Base-by-base conservation (phyloP, 2,113 vertebrate genomes). In the Corythaixoides concolor region DNA sequence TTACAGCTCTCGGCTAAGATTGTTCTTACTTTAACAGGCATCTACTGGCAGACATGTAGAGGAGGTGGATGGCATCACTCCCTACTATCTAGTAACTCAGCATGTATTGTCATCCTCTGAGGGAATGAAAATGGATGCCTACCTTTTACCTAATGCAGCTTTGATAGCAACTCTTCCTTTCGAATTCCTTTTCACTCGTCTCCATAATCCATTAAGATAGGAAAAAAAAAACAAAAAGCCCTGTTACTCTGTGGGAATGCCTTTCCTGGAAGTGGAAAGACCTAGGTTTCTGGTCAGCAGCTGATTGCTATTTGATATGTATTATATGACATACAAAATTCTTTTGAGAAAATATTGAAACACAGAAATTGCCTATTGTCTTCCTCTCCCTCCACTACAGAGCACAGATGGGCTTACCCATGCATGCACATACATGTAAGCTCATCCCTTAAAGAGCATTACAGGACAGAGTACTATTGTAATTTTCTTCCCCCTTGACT, bases 361-460 rank as follows among this genome's bases (percentile, higher is more conserved):
- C 4, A 6, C 15, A 18, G 8, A 47, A 85, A 52, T 69, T 45
- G 27, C 8, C 18, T 1, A 2, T 75, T n/a, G 11, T 67, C 32
- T 83, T 85, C 33, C 30, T 67, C 28, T 88, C 14, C 55, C n/a
- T 53, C 21, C 4, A 2, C 19, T 59, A 3, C 11, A 6, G n/a
- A n/a, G 43, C 28, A 72, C 72, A 79, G 26, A 7, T 37, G 20
- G 53, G 5, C 8, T 67, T 76, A 67, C 21, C 27, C 7, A 21
- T 43, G 30, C 11, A 13, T 18, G 6, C 16, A 37, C 0, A 0
- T 5, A 4, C 3, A 27, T 47, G 72, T 53, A 78, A 75, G 4
- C 17, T 73, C n/a, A 47, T 30, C 30, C 14, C 30, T 50, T 41
- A 78, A 78, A 32, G 26, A 78, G 35, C 12, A 15, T 60, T 32